A percentile compares a stretch with the other conserved stretches of the same genome.
phyloP scores from a whole-genome alignment of 2,113 vertebrate species.

The Rana temporaria region DNA sequence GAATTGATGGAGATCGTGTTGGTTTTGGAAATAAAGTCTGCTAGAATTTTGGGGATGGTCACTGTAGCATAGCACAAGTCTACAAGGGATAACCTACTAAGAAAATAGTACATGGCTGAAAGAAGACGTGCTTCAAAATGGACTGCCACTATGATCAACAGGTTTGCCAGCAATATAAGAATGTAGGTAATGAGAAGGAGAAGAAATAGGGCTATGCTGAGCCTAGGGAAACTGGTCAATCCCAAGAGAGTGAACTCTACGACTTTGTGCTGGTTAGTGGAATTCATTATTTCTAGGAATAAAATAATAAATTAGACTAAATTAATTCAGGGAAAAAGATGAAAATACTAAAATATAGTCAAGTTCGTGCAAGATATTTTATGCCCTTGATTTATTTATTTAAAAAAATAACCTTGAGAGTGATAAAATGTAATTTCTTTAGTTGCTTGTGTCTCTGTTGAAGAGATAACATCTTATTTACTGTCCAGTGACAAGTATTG shows the following conservation, averaged over 20 bases:
- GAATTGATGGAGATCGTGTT: neutral
- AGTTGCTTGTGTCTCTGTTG: too few species aligned
- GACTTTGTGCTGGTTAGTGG: conserved; percentile 20
- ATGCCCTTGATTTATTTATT: too few species aligned
- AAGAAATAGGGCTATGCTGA: conserved; percentile 62
- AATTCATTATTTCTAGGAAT: conserved; percentile 6
- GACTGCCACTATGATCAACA: conserved; percentile 61
- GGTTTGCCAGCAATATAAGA: conserved; percentile 60
- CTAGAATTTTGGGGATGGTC: conserved; percentile 61
- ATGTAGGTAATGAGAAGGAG: conserved; percentile 63
- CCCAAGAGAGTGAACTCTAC: conserved; percentile 64
- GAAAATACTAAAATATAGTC: too few species aligned
- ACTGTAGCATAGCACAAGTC: conserved; percentile 67
- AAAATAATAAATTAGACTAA: neutral
- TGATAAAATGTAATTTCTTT: too few species aligned
- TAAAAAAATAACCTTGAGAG: too few species aligned
- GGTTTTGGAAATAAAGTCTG: conserved; percentile 58
- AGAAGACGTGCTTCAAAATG: conserved; percentile 39
- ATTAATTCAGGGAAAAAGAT: neutral
- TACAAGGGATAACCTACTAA: conserved; percentile 64
- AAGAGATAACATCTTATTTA: too few species aligned
- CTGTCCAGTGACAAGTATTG: too few species aligned
- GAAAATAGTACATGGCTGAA: conserved; percentile 67
- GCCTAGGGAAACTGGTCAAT: conserved; percentile 53
- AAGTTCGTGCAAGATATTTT: too few species aligned